Base-by-base conservation (phyloP, 2,797 vertebrate genomes). In the Sebastolobus alascanus region DNA sequence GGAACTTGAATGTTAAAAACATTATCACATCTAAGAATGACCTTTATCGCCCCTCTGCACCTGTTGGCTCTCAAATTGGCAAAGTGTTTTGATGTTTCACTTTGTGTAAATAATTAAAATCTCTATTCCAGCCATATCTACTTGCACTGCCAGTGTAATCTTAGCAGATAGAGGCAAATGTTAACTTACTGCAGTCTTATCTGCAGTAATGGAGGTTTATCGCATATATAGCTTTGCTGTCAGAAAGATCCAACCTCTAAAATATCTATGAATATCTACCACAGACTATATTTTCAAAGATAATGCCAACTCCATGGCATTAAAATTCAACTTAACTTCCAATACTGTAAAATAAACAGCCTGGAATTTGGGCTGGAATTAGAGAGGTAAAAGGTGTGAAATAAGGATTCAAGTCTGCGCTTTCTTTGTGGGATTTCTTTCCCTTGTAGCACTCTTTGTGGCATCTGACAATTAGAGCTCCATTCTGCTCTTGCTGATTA, bases 61-160 rank as follows among this genome's bases (percentile, higher is more conserved):
- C 87, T 89, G 84, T 83, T 77, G 31, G 50, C 72, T 79, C 63
- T 64, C 56, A 83, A 78, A 82, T 86, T 85, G 79, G 74, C 35
- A 50, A 77, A 72, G 65, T 74, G 74, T 84, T 90, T 84, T 88
- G 85, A 89, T 88, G 86, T 85, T 84, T 81, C 55, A 52, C 59
- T 77, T 56, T 69, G 65, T 78, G 69, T 84, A 79, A 90, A 88
- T 91, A 81, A 89, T 88, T 88, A 1, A 83, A 80, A 60, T 77
- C 58, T 79, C 46, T 50, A 58, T 82, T 81, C 33, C 33, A 67
- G 59, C 27, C 79, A 22, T 66, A 75, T 86, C 70, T 64, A 18
- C 31, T 50, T 38, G 25, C 70, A 78, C 56, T 79, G 55, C 8
- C 52, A 37, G 66, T 29, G 54, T 52, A 65, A 40, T 46, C 37